Conservation (phyloP, 2,888 invertebrate species). For the Andrena hattorfiana region DNA sequence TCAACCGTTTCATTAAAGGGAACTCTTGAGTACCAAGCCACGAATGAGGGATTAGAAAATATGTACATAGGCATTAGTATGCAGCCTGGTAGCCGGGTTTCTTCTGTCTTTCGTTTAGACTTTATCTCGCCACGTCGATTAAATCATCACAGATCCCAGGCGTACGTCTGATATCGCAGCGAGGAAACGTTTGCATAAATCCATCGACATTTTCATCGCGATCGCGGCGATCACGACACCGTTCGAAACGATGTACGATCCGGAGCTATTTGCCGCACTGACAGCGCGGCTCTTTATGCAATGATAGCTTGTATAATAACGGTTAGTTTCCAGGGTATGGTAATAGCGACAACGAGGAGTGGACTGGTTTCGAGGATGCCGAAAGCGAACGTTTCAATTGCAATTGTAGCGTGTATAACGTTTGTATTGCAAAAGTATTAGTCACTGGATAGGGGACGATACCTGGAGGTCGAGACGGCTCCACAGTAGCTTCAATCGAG, state of each 20-base stretch:
- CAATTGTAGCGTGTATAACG: background rate
- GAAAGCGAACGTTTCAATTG: constrained; percentile 8
- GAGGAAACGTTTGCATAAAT: constrained; percentile 15
- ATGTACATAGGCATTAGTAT: too few species aligned
- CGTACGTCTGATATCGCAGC: background rate
- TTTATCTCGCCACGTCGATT: background rate
- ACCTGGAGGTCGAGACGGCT: background rate
- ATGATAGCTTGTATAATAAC: constrained; percentile 49
- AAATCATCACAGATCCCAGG: background rate
- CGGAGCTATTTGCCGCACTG: constrained; percentile 9
- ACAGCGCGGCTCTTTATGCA: constrained; percentile 35
- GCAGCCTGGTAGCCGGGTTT: background rate
- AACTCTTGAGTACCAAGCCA: too few species aligned
- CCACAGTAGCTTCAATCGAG: background rate
- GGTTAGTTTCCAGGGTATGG: constrained; percentile 33
- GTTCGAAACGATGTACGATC: constrained; percentile 27
- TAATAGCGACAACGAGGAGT: constrained; percentile 35
- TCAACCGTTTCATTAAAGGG: too few species aligned
- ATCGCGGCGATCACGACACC: constrained; percentile 6
- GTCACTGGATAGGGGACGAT: background rate
- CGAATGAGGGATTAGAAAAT: too few species aligned
- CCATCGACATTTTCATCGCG: constrained; percentile 18
- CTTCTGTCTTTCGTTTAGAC: constrained; percentile 6
- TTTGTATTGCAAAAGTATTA: too few species aligned
- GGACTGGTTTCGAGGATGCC: constrained; percentile 26